A percentile compares a stretch with the other conserved stretches of the same genome.
These are phyloP conservation scores for Conops quadrifasciatus DNA, from an alignment of 2,888 invertebrate genomes.

Conservation along the genomic window DNA sequence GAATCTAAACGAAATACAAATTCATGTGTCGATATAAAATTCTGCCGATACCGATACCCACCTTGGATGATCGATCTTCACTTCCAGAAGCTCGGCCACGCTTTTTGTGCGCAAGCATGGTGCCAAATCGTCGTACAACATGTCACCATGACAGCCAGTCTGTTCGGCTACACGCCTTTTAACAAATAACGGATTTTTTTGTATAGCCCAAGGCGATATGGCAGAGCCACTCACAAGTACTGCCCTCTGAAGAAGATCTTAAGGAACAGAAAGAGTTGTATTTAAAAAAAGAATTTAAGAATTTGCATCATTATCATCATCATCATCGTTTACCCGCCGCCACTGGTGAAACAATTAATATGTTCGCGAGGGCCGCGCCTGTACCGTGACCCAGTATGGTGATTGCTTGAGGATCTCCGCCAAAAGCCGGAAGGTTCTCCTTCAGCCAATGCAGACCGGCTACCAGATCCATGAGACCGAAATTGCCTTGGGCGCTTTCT, in stretches of 20 bases:
- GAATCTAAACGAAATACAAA: conserved; percentile 67
- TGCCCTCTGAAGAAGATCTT: conserved; percentile 87
- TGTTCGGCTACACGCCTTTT: conserved; percentile 84
- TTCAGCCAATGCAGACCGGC: conserved; percentile 97
- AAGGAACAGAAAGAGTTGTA: conserved; percentile 55
- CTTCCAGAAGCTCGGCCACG: conserved; percentile 77
- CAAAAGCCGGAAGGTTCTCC: conserved; percentile 93
- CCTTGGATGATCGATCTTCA: conserved; percentile 80
- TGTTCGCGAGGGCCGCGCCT: conserved; percentile 95
- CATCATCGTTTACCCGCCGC: conserved; percentile 77
- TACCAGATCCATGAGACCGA: conserved; percentile 90
- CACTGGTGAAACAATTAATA: conserved; percentile 94
- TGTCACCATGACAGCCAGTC: conserved; percentile 84
- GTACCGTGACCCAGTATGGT: conserved; percentile 96
- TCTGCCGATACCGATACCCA: conserved; percentile 42
- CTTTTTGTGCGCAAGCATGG: conserved; percentile 83
- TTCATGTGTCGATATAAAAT: background rate
- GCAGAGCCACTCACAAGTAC: conserved; percentile 90
- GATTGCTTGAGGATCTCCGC: conserved; percentile 91
- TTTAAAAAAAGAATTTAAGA: background rate
- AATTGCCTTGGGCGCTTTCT: conserved; percentile 89
- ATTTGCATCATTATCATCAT: background rate
- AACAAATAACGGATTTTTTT: conserved; percentile 82
- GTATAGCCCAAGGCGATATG: conserved; percentile 90
- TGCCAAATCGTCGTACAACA: conserved; percentile 82